Evolutionary conservation across 1,140 invertebrate genomes (phyloP).

Genomic region (Magallana gigas): DNA sequence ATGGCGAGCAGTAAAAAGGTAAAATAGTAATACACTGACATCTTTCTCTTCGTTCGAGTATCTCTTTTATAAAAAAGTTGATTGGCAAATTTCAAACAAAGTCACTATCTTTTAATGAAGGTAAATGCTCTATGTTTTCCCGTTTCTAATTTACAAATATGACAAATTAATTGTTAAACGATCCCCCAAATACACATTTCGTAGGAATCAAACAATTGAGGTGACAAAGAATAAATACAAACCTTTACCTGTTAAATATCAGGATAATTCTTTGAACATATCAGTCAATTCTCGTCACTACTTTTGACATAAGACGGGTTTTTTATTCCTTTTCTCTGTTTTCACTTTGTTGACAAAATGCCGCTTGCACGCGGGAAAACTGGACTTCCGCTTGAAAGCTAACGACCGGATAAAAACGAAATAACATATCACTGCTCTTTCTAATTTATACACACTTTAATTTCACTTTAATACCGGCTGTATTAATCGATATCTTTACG

Average conservation of each 20-base stretch:
- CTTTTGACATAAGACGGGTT: neutral
- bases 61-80: neutral
- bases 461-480: too few species aligned
- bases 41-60: too few species aligned
- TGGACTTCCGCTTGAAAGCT: neutral
- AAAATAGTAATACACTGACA: too few species aligned
- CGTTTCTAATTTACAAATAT: too few species aligned
- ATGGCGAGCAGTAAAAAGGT: too few species aligned
- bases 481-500: too few species aligned
- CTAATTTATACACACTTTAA: too few species aligned
- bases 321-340: neutral
- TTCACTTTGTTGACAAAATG: conserved; percentile 18
- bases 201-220: neutral
- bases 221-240: neutral
- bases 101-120: too few species aligned
- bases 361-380: conserved; percentile 8
- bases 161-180: too few species aligned
- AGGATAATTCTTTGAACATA: neutral
- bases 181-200: too few species aligned
- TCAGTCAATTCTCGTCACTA: neutral
- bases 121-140: too few species aligned
- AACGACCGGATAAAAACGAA: conserved; percentile 5
- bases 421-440: neutral
- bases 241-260: neutral
- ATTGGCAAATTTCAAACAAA: neutral